phyloP scores from a whole-genome alignment of 2,113 vertebrate genomes.

The Paradoxurus hermaphroditus region DNA sequence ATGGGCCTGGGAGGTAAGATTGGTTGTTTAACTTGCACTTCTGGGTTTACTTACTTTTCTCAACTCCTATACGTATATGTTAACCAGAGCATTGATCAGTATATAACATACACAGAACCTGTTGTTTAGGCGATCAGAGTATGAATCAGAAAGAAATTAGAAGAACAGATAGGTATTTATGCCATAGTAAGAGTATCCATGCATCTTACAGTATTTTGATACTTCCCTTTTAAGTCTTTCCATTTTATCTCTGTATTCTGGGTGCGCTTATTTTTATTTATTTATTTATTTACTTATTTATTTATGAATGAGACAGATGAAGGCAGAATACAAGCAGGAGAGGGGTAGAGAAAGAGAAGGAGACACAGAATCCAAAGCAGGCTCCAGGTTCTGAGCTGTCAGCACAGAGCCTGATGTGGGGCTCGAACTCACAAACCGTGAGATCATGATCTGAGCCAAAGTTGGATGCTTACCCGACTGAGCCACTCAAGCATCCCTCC shows the following conservation, averaged over 20 bases:
- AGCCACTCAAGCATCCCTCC: too few relatives aligned
- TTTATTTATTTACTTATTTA: too few relatives aligned
- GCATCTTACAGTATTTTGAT: not conserved
- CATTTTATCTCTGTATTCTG: not conserved
- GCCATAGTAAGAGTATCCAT: not conserved
- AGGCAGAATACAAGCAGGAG: too few relatives aligned
- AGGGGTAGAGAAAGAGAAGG: too few relatives aligned
- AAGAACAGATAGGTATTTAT: not conserved
- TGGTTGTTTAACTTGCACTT: not conserved
- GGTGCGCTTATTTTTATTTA: slow-evolving; percentile 1
- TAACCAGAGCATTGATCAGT: not conserved
- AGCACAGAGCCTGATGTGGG: too few relatives aligned
- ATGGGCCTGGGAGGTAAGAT: not conserved
- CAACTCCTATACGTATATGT: not conserved
- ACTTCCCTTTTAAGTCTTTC: not conserved
- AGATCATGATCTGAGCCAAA: too few relatives aligned
- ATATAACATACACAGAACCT: not conserved
- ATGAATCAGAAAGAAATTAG: not conserved
- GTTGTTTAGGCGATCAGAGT: not conserved
- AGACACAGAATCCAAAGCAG: too few relatives aligned
- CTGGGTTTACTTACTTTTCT: not conserved
- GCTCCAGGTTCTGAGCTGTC: too few relatives aligned
- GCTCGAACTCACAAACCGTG: too few relatives aligned
- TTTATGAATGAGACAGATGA: too few relatives aligned
- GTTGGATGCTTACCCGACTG: too few relatives aligned